Evolutionary conservation across 2,888 invertebrate genomes (phyloP), one percentile per base, ranked within the genome.

Genomic region (Drosophila kanekoi): DNA sequence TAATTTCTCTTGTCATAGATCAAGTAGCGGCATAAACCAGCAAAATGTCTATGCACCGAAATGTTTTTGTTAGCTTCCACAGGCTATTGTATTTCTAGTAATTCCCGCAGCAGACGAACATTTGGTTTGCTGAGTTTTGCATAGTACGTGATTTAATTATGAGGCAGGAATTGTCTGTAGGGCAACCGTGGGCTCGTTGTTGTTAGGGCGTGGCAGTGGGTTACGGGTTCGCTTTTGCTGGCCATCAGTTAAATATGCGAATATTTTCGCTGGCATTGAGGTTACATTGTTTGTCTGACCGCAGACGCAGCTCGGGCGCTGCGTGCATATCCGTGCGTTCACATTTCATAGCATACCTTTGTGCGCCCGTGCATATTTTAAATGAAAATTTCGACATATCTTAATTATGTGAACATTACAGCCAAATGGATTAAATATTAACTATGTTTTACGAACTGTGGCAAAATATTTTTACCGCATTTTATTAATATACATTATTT

Each of bases 381-480:
- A 61, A 70, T 71, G 43, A 43, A 52, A 67, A 64, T 65, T 72
- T 69, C 56, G 54, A 56, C 73, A 58, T 64, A 37, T 69, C 65
- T 79, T 85, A 79, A 85, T 86, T 84, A 87, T 85, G 79, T 72
- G 77, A 60, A 73, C 81, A 89, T 81, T 79, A 75, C 52, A 68
- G 61, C 44, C 57, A 76, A 79, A 81, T 73, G 63, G 64, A 75
- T 81, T 83, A 84, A 81, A 81, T 74, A 83, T 81, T 87, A 72
- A 83, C 53, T 43, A 49, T 57, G 52, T 62, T 67, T 51, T 68
- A 56, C 20, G 38, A 43, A 41, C 37, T 56, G 51, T 54, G 47
- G 64, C 59, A 16, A 56, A 60, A 35, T 38, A 49, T 49, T 37
- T 49, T 38, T 62, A 32, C 44, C 43, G 35, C 56, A 64, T 57